Base-by-base conservation (phyloP, 2,113 vertebrate species). In the Dipodomys ordii region DNA sequence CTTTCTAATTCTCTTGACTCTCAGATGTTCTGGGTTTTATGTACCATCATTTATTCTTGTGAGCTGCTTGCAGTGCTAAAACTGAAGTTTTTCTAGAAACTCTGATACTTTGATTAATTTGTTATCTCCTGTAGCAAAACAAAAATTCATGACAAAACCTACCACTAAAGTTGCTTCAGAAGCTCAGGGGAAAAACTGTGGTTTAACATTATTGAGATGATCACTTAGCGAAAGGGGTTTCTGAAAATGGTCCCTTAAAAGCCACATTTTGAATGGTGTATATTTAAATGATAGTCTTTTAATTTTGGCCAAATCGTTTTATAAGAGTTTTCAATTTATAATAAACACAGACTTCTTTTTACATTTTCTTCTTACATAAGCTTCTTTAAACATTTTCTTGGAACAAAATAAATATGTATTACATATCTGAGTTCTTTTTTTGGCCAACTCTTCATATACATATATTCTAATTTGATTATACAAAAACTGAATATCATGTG, bases 311-410 rank as follows among this genome's bases (percentile, higher is more conserved):
- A 39, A 39, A 39, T 39, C 39, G 5, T 39, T 39, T 39, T 39
- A 94, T 83, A 92, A 67, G 5, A 60, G 46, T 64, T 71, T 92
- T 92, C 23, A 46, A 32, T 64, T 93, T 73, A 62, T 68, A 32
- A 86, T 44, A 92, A 93, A 85, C 64, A 87, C 53, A 90, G 32
- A 39, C 8, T 88, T 83, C 18, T n/a, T 90, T 86, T 90, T 74
- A 57, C 25, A 78, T 44, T 49, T 72, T 88, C 88, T 90, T 39
- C 53, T 94, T 19, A 53, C 28, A 87, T 0, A 69, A 2, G 1
- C 53, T 96, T 91, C 83, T 39, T n/a, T 27, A 94, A 96, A 89
- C 85, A 57, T 53, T 79, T 95, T 93, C 88, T 91, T 83, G 19
- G 67, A 71, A 5, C 20, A 74, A 62, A 91, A 32, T 11, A 72